Evolutionary conservation across 2,888 invertebrate species (phyloP).

Genomic region (Andrena camellia): DNA sequence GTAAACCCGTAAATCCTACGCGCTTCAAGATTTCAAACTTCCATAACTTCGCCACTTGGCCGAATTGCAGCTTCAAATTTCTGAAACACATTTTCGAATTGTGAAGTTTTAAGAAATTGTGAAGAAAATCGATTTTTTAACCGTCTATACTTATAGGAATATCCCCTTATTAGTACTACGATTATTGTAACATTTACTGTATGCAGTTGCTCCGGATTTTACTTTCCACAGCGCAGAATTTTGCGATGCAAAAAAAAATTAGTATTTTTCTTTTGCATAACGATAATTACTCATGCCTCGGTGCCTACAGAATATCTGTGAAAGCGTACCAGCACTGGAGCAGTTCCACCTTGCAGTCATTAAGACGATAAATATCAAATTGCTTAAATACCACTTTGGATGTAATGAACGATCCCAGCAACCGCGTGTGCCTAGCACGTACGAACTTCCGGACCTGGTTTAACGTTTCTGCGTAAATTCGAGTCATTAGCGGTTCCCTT

Average conservation of each 20-base stretch:
- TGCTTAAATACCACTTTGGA: slow-evolving; percentile 43
- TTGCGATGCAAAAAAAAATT: too few relatives aligned
- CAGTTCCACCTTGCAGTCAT: slow-evolving; percentile 13
- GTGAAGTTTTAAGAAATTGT: too few relatives aligned
- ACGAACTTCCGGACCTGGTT: slow-evolving; percentile 53
- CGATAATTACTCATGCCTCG: background rate
- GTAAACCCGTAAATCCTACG: too few relatives aligned
- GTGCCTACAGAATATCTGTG: background rate
- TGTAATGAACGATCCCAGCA: slow-evolving; percentile 51
- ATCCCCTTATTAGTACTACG: too few relatives aligned
- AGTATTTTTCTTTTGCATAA: background rate
- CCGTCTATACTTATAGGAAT: too few relatives aligned
- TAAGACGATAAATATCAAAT: slow-evolving; percentile 53
- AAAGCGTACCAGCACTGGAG: background rate
- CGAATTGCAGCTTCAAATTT: too few relatives aligned
- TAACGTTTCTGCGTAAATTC: slow-evolving; percentile 56
- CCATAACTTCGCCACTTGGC: too few relatives aligned
- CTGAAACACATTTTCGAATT: too few relatives aligned
- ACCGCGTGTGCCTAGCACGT: slow-evolving; percentile 45
- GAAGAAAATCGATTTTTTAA: too few relatives aligned
- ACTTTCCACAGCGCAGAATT: background rate
- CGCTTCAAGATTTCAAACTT: too few relatives aligned
- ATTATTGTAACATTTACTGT: too few relatives aligned
- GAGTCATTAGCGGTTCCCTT: slow-evolving; percentile 59
- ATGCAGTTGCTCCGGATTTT: background rate